A percentile compares a stretch with the other conserved stretches of the same genome.
These are phyloP conservation scores for Maconellicoccus hirsutus DNA, from an alignment of 1,140 invertebrate genomes.

Conservation along the genomic window DNA sequence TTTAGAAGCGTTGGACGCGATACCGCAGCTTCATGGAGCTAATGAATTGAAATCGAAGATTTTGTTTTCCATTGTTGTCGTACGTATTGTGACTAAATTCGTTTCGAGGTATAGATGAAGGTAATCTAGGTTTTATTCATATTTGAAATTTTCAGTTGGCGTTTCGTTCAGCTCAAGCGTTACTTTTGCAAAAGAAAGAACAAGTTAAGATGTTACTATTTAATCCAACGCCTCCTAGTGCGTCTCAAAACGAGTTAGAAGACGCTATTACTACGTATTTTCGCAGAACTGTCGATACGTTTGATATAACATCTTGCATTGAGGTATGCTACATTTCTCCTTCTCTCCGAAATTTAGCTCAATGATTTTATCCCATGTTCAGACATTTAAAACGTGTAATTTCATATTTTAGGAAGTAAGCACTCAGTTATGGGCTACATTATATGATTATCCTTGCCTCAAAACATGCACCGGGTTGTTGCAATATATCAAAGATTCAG, in stretches of 20 bases:
- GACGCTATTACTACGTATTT: constrained; percentile 40
- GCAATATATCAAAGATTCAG: constrained; percentile 50
- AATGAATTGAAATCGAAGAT: constrained; percentile 85
- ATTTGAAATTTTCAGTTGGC: constrained; percentile 38
- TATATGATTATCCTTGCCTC: constrained; percentile 63
- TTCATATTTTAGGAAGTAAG: constrained; percentile 49
- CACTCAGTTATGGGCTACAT: constrained; percentile 50
- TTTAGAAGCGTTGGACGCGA: constrained; percentile 64
- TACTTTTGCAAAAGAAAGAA: constrained; percentile 40
- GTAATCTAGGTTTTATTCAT: background rate
- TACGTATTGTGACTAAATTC: constrained; percentile 45
- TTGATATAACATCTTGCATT: constrained; percentile 43
- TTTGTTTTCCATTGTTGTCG: constrained; percentile 86
- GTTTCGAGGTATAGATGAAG: background rate
- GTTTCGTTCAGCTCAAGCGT: constrained; percentile 44
- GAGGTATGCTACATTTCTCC: constrained; percentile 37
- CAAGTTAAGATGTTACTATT: constrained; percentile 41
- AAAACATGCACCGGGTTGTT: constrained; percentile 47
- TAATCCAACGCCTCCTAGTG: constrained; percentile 35
- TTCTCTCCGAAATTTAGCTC: background rate
- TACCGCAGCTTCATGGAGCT: constrained; percentile 63
- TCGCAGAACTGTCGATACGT: constrained; percentile 40
- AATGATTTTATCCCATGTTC: constrained; percentile 17
- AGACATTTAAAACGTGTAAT: no score
- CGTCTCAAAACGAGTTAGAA: constrained; percentile 38